A percentile compares a stretch with the other conserved stretches of the same genome.
Evolutionary conservation across 2,888 invertebrate species (phyloP).

Genomic region (Dromius quadrimaculatus): DNA sequence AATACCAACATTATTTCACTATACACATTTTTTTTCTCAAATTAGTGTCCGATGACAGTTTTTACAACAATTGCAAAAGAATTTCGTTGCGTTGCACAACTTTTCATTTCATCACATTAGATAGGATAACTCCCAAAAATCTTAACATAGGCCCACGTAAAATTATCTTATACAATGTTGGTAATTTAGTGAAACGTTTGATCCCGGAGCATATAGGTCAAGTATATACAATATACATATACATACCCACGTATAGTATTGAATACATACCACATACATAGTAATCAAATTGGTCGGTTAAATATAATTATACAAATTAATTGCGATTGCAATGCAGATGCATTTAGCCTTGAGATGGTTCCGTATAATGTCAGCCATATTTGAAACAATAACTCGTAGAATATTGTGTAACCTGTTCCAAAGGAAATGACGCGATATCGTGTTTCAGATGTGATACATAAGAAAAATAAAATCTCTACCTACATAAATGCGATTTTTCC

Average conservation of each 20-base stretch:
- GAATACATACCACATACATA: neutral
- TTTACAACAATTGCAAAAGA: conserved; percentile 1
- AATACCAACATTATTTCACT: too few relatives aligned
- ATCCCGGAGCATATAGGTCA: conserved; percentile 17
- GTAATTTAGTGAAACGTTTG: conserved; percentile 15
- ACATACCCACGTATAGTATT: conserved; percentile 1
- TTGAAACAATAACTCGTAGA: conserved; percentile 17
- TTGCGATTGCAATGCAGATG: conserved; percentile 20
- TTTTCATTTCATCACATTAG: conserved; percentile 1
- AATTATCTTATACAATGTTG: conserved; percentile 3
- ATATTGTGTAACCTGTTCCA: too few relatives aligned
- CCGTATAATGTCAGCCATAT: conserved; percentile 17
- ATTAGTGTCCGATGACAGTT: conserved; percentile 11
- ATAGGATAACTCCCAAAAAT: neutral
- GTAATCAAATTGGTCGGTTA: neutral
- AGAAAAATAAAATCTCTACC: too few relatives aligned
- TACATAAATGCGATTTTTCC: too few relatives aligned
- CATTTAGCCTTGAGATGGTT: conserved; percentile 16
- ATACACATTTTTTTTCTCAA: too few relatives aligned
- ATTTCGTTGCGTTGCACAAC: neutral
- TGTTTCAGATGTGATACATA: too few relatives aligned
- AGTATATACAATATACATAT: neutral
- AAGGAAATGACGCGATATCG: too few relatives aligned
- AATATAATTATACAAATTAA: conserved; percentile 19
- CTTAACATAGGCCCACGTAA: neutral